Percentiles rank a stretch among this genome's conserved stretches.
phyloP scores from a whole-genome alignment of 1,140 invertebrate genomes.

The Rhopalosiphum padi region DNA sequence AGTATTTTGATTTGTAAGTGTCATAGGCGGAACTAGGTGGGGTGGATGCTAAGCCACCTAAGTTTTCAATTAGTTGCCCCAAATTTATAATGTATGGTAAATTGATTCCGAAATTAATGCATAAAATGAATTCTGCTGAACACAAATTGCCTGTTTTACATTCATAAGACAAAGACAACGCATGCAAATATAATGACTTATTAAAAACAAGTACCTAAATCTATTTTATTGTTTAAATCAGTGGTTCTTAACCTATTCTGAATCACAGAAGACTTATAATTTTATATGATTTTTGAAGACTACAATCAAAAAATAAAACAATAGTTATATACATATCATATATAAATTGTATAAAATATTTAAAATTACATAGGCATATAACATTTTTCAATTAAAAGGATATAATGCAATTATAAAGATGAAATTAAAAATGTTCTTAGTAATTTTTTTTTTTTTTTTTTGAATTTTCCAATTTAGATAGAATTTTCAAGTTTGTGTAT shows the following conservation, averaged over 20 bases:
- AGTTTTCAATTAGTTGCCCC: no score
- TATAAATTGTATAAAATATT: no score
- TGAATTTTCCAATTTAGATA: neutral
- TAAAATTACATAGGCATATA: neutral
- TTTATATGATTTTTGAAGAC: neutral
- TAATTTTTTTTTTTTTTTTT: no score
- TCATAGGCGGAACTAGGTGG: no score
- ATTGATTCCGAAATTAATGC: no score
- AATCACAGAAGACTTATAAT: neutral
- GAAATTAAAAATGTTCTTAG: neutral
- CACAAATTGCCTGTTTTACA: no score
- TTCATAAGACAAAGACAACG: no score
- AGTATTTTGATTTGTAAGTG: no score
- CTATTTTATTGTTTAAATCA: neutral
- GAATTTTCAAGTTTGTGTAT: neutral
- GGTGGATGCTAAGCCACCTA: no score
- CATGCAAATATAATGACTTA: no score
- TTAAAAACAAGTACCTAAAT: neutral
- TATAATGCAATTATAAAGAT: neutral
- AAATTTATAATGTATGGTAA: no score
- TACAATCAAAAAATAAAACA: neutral
- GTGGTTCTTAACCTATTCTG: neutral
- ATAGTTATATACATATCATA: neutral
- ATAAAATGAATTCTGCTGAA: no score
- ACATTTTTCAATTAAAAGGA: neutral